Evolutionary conservation across 2,113 vertebrate species (phyloP).

Genomic region (Enhydra lutris): DNA sequence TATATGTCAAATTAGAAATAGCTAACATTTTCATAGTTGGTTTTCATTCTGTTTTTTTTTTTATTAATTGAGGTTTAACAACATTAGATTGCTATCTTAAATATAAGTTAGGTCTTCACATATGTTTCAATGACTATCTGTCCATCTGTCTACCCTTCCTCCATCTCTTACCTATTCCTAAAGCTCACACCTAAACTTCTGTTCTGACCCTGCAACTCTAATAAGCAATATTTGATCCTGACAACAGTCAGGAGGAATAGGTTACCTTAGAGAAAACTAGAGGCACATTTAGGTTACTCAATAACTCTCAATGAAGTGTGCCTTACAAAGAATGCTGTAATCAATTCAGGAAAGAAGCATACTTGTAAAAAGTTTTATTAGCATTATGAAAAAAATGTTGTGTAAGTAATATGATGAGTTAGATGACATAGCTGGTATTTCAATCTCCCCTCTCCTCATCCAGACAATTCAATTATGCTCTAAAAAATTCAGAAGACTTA

Average conservation of each 20-base stretch:
- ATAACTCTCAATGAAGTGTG: background rate
- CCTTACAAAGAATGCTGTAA: background rate
- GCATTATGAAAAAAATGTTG: background rate
- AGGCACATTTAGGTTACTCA: background rate
- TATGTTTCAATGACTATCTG: background rate
- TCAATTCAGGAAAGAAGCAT: background rate
- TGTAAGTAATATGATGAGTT: background rate
- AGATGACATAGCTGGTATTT: constrained; percentile 21
- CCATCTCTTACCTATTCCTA: background rate
- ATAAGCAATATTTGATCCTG: background rate
- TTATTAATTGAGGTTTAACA: background rate
- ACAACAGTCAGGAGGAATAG: background rate
- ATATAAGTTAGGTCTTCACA: background rate
- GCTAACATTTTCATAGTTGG: background rate
- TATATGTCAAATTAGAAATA: background rate
- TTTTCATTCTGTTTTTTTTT: background rate
- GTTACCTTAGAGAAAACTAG: background rate
- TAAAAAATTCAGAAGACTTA: constrained; percentile 27
- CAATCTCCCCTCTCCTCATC: background rate
- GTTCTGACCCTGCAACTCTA: background rate
- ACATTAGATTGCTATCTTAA: background rate
- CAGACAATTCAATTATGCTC: constrained; percentile 5
- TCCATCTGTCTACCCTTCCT: background rate
- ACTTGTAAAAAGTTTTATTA: background rate
- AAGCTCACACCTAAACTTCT: background rate